Conservation (phyloP, 2,888 invertebrate species). For the Cylindroiulus punctatus region DNA sequence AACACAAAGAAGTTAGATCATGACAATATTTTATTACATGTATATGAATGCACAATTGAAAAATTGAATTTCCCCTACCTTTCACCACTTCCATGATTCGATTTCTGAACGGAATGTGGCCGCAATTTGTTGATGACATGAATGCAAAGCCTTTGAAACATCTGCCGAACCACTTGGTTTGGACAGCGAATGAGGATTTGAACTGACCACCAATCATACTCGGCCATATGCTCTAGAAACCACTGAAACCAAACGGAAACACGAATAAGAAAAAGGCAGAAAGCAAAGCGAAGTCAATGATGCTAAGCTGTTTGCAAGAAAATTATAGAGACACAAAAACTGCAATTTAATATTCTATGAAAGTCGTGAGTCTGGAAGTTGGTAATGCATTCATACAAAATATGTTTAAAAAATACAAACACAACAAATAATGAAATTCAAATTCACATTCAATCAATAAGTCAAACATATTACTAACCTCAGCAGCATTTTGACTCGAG, state of each 20-base stretch:
- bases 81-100: background rate
- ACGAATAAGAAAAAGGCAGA: conserved; percentile 55
- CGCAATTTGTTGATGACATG: conserved; percentile 90
- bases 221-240: conserved; percentile 92
- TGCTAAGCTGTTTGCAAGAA: too few relatives aligned
- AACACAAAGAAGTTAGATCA: too few relatives aligned
- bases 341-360: too few relatives aligned
- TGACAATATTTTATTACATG: too few relatives aligned
- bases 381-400: too few relatives aligned
- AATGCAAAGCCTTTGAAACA: conserved; percentile 94
- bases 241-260: conserved; percentile 71
- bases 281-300: conserved; percentile 36
- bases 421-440: too few relatives aligned
- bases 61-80: background rate
- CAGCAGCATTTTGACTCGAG: conserved; percentile 75
- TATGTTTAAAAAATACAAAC: too few relatives aligned
- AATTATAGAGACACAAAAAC: too few relatives aligned
- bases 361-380: too few relatives aligned
- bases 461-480: conserved; percentile 62
- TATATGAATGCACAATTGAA: too few relatives aligned
- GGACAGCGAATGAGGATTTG: conserved; percentile 95
- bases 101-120: conserved; percentile 65
- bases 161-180: conserved; percentile 95
- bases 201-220: conserved; percentile 95
- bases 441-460: too few relatives aligned